Percentiles rank a stretch among this genome's conserved stretches.
Evolutionary conservation across 2,113 vertebrate genomes (phyloP).

Genomic region (Osmerus eperlanus): DNA sequence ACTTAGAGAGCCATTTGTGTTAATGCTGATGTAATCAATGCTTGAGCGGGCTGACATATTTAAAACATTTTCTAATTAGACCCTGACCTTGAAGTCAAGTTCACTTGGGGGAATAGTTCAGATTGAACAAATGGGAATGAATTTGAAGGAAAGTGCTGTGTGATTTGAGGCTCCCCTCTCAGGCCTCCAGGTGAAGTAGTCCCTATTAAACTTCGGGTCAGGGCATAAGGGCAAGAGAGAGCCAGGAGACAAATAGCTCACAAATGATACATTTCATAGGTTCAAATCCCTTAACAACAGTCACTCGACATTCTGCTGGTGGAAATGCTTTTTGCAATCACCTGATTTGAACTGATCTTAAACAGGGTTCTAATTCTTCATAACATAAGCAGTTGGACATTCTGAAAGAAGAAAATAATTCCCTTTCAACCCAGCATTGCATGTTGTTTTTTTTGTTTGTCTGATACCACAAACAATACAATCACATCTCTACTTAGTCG

Average conservation of each 20-base stretch:
- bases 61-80: conserved; percentile 51
- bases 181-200: background rate
- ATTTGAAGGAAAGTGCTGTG: conserved; percentile 17
- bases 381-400: background rate
- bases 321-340: background rate
- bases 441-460: background rate
- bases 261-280: background rate
- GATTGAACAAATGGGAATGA: conserved; percentile 17
- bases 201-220: no score
- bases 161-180: background rate
- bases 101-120: conserved; percentile 25
- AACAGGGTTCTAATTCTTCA: background rate
- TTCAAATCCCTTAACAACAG: no score
- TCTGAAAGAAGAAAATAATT: background rate
- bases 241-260: background rate
- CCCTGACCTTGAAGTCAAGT: conserved; percentile 53
- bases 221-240: no score
- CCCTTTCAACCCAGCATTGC: background rate
- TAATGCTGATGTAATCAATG: conserved; percentile 55
- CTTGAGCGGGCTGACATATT: conserved; percentile 39
- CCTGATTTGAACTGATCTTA: background rate
- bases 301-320: background rate
- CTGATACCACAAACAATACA: background rate
- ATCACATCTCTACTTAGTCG: background rate
- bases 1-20: conserved; percentile 51